Evolutionary conservation across 2,888 invertebrate species (phyloP).

Genomic region (Acanthoscelides obtectus): DNA sequence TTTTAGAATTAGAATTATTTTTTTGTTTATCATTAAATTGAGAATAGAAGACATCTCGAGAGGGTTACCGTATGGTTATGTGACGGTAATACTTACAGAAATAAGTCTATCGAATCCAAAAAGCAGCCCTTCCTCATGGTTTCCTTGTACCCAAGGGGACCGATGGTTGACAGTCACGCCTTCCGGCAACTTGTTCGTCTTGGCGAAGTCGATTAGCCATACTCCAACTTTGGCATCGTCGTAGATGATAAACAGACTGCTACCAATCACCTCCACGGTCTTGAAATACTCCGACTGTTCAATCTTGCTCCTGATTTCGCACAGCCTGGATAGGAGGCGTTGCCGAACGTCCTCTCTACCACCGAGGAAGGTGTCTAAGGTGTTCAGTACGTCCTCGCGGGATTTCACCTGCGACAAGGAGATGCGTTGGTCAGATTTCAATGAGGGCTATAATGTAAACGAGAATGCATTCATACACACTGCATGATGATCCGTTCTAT

Average conservation of each 20-base stretch:
- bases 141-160: constrained; percentile 83
- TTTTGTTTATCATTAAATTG: background rate
- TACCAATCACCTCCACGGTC: constrained; percentile 88
- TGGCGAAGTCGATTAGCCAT: constrained; percentile 98
- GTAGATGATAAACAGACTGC: constrained; percentile 90
- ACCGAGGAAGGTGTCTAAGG: constrained; percentile 71
- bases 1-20: no score
- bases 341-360: constrained; percentile 61
- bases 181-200: constrained; percentile 73
- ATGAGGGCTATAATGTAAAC: no score
- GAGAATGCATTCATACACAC: no score
- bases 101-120: constrained; percentile 90
- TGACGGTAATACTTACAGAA: constrained; percentile 57
- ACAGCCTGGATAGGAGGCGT: constrained; percentile 68
- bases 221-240: constrained; percentile 84
- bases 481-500: no score
- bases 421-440: background rate
- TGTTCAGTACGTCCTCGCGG: constrained; percentile 66
- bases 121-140: constrained; percentile 94
- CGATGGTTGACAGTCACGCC: constrained; percentile 72
- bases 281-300: constrained; percentile 82
- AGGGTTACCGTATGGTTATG: no score
- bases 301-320: constrained; percentile 71
- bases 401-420: constrained; percentile 54
- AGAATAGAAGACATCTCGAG: background rate